A percentile compares a stretch with the other conserved stretches of the same genome.
phyloP scores from a whole-genome alignment of 2,797 vertebrate species.

The Helicolenus hilgendorfi region DNA sequence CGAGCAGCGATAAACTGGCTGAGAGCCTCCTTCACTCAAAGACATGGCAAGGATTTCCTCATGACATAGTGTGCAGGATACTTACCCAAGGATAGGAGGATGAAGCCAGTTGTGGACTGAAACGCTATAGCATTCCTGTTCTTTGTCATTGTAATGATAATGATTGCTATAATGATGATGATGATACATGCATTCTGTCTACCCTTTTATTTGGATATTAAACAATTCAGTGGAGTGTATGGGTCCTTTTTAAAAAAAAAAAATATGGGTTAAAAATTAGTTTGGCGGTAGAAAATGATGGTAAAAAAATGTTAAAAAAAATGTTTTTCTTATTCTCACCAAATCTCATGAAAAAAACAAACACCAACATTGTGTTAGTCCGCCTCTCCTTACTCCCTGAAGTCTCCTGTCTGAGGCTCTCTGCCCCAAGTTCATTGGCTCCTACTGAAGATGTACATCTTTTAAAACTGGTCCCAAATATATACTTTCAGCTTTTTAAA shows the following conservation, averaged over 20 bases:
- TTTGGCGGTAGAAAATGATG: neutral
- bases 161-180: constrained; percentile 43
- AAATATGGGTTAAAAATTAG: neutral
- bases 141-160: constrained; percentile 57
- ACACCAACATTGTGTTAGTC: neutral
- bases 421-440: neutral
- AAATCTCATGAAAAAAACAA: neutral
- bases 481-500: neutral
- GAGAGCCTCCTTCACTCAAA: constrained; percentile 57
- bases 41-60: constrained; percentile 66
- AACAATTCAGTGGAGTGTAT: constrained; percentile 3
- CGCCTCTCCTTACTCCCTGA: no score
- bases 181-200: constrained; percentile 23
- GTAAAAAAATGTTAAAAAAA: no score
- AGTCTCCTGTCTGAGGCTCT: neutral
- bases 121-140: constrained; percentile 42
- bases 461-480: neutral
- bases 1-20: constrained; percentile 38
- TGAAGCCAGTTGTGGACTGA: constrained; percentile 15
- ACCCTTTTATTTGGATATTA: neutral
- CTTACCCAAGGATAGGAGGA: constrained; percentile 45
- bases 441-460: neutral
- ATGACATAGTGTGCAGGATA: constrained; percentile 41
- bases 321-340: neutral
- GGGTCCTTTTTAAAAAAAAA: no score